phyloP scores from a whole-genome alignment of 2,113 vertebrate genomes.

The Caranx ignobilis region DNA sequence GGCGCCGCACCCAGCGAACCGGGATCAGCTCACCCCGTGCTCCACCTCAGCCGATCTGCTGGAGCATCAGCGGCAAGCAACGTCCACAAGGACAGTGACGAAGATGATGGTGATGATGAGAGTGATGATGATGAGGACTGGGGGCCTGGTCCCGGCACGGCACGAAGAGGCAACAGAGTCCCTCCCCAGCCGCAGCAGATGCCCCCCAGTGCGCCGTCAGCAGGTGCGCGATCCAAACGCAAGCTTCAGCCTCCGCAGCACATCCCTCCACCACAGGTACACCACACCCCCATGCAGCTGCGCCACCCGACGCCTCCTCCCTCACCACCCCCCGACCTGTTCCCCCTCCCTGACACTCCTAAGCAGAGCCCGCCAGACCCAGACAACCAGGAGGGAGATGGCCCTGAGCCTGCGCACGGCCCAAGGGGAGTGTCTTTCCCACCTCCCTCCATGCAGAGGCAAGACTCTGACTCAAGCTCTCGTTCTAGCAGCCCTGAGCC shows the following conservation, averaged over 20 bases:
- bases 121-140: slow-evolving; percentile 83
- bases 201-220: slow-evolving; percentile 54
- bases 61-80: slow-evolving; percentile 40
- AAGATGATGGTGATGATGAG: slow-evolving; percentile 76
- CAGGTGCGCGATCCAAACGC: slow-evolving; percentile 76
- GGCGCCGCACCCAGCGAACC: slow-evolving; percentile 72
- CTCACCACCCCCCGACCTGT: slow-evolving; percentile 84
- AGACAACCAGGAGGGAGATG: slow-evolving; percentile 72
- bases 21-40: slow-evolving; percentile 71
- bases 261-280: slow-evolving; percentile 81
- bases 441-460: slow-evolving; percentile 66
- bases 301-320: slow-evolving; percentile 86
- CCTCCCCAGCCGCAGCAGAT: slow-evolving; percentile 65
- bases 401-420: slow-evolving; percentile 21
- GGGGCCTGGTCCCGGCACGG: slow-evolving; percentile 67
- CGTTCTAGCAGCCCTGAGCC: slow-evolving; percentile 86
- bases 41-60: slow-evolving; percentile 80
- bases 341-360: slow-evolving; percentile 85
- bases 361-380: slow-evolving; percentile 85
- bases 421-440: slow-evolving; percentile 42
- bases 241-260: slow-evolving; percentile 86
- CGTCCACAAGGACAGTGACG: slow-evolving; percentile 74
- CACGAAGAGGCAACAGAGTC: slow-evolving; percentile 49
- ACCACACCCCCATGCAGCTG: slow-evolving; percentile 82
- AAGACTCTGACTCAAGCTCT: slow-evolving; percentile 83